These are phyloP conservation scores for Origma solitaria DNA, from an alignment of 2,113 vertebrate species.

Conservation along the genomic window DNA sequence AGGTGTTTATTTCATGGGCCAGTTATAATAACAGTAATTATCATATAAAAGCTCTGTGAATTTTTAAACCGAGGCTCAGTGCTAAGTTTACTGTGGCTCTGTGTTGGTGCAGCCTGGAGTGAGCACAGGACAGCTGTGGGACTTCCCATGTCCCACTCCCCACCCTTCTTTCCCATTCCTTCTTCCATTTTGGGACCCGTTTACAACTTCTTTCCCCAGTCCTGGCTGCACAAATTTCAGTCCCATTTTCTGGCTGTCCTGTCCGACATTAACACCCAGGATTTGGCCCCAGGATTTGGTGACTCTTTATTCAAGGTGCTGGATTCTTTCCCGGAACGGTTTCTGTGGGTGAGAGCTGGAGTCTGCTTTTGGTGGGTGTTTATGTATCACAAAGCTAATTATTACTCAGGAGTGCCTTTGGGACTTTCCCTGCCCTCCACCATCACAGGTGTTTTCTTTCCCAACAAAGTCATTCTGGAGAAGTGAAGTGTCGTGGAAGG, in stretches of 20 bases:
- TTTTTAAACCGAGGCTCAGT: conserved; percentile 32
- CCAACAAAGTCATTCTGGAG: background rate
- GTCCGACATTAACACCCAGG: background rate
- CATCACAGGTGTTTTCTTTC: background rate
- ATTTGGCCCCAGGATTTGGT: background rate
- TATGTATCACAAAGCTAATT: background rate
- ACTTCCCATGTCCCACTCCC: background rate
- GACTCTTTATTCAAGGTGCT: background rate
- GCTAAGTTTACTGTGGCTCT: conserved; percentile 47
- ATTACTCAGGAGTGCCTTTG: background rate
- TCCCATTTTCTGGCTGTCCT: background rate
- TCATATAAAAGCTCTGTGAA: conserved; percentile 58
- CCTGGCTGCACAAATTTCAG: background rate
- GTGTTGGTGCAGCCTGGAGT: background rate
- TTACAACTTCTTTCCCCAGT: background rate
- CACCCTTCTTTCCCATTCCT: background rate
- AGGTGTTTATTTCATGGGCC: conserved; percentile 68
- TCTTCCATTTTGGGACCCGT: background rate
- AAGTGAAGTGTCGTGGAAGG: background rate
- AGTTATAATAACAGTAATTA: conserved; percentile 66
- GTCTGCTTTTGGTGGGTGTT: background rate
- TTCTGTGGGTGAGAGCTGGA: background rate
- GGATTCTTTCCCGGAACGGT: background rate
- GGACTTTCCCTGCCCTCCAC: background rate
- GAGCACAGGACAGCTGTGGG: background rate